Conservation (phyloP, 1,140 invertebrate species). For the Chironomus tepperi region DNA sequence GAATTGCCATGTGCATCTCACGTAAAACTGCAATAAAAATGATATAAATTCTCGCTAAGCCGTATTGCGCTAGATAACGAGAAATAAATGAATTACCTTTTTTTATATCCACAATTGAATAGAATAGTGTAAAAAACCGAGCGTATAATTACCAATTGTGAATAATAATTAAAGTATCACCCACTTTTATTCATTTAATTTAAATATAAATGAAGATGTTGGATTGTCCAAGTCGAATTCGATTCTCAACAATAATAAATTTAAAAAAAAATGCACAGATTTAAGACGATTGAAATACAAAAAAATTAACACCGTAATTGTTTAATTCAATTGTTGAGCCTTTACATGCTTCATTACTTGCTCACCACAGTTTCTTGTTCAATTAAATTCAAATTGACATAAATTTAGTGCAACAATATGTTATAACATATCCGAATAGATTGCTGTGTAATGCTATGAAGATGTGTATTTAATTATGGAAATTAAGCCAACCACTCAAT, state of each 20-base stretch:
- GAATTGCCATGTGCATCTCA: too few species aligned
- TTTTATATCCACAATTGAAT: too few species aligned
- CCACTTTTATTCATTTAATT: neutral
- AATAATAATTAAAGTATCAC: constrained; percentile 11
- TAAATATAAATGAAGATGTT: neutral
- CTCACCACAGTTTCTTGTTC: neutral
- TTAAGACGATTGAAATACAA: neutral
- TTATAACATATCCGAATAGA: neutral
- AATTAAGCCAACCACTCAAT: neutral
- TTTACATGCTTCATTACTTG: neutral
- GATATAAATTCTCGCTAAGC: too few species aligned
- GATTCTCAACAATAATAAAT: too few species aligned
- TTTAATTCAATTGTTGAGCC: neutral
- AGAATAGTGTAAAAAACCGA: neutral
- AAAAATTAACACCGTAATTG: neutral
- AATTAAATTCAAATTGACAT: constrained; percentile 18
- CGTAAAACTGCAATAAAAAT: too few species aligned
- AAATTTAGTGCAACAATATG: constrained; percentile 11
- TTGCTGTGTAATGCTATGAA: neutral
- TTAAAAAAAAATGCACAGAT: neutral
- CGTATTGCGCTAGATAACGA: too few species aligned
- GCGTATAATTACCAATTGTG: constrained; percentile 7
- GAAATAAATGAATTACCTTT: too few species aligned
- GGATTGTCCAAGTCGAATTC: neutral
- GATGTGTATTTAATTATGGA: constrained; percentile 21